Percentiles rank a stretch among this genome's conserved stretches.
Conservation (phyloP, 2,888 invertebrate genomes). For the Cheilosia grossa region DNA sequence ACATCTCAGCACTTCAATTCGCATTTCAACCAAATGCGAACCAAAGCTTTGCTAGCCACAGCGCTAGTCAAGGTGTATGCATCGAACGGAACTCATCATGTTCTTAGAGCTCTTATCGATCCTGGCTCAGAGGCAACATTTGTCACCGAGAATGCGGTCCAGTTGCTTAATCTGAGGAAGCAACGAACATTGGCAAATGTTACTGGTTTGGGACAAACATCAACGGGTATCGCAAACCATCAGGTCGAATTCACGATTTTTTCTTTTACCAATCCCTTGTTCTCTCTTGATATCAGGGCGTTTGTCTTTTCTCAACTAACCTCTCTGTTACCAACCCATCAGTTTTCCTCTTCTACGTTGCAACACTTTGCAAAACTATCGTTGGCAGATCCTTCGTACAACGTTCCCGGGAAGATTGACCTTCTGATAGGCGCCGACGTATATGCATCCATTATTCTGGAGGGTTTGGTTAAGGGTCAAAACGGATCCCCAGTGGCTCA, state of each 20-base stretch:
- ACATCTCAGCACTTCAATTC: not conserved
- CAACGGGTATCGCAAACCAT: not conserved
- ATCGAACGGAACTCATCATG: not conserved
- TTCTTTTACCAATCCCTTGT: too few relatives aligned
- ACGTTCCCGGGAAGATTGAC: conserved; percentile 21
- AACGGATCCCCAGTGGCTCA: conserved; percentile 27
- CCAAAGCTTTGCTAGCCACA: not conserved
- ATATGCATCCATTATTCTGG: conserved; percentile 29
- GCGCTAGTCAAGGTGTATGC: conserved; percentile 1
- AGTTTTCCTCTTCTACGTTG: not conserved
- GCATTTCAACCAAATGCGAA: not conserved
- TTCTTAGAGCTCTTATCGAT: conserved; percentile 8
- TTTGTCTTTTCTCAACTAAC: too few relatives aligned
- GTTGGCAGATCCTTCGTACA: conserved; percentile 15
- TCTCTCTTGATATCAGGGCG: too few relatives aligned
- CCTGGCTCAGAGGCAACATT: conserved; percentile 17
- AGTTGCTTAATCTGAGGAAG: not conserved
- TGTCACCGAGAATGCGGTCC: not conserved
- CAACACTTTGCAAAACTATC: not conserved
- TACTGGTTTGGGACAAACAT: conserved; percentile 12
- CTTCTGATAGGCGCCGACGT: conserved; percentile 21
- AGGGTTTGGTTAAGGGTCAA: conserved; percentile 16
- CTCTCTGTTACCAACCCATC: too few relatives aligned
- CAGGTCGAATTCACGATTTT: not conserved
- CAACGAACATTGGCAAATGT: not conserved